Conservation (phyloP, 2,113 vertebrate genomes). For the Rafetus swinhoei region DNA sequence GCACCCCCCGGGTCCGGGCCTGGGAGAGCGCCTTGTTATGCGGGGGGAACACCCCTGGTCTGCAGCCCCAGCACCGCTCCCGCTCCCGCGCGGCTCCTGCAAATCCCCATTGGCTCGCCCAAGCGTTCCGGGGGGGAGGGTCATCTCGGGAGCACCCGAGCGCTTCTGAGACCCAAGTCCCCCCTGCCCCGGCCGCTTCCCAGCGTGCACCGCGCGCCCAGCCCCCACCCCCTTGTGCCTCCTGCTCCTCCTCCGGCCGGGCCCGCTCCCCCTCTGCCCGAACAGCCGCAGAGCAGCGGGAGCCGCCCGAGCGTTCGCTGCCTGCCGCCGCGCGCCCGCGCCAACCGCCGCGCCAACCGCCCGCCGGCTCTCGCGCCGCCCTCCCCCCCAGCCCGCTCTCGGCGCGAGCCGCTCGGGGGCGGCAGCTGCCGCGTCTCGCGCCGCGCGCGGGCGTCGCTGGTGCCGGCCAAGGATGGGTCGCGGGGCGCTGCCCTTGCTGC, state of each 20-base stretch:
- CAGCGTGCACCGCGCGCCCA: constrained; percentile 12
- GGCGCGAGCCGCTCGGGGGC: neutral
- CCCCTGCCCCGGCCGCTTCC: neutral
- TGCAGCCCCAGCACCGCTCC: neutral
- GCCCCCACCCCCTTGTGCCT: neutral
- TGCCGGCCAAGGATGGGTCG: neutral
- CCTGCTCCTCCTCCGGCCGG: neutral
- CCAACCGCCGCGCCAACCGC: neutral
- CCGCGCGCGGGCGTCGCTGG: no score
- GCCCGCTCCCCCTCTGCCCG: neutral
- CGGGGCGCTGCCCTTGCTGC: constrained; percentile 40
- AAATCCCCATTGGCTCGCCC: neutral
- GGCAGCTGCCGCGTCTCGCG: neutral
- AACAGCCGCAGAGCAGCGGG: neutral
- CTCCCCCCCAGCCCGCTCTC: neutral
- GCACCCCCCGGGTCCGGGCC: no score
- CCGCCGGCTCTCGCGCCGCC: neutral
- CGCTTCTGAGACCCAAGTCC: neutral
- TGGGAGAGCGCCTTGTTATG: no score
- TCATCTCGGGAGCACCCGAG: neutral
- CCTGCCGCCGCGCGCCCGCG: neutral
- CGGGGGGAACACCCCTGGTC: no score
- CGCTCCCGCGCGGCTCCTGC: neutral
- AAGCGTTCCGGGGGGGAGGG: neutral
- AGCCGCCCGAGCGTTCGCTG: neutral